These are phyloP conservation scores for Clunio marinus DNA, from an alignment of 2,888 invertebrate species.

Conservation along the genomic window DNA sequence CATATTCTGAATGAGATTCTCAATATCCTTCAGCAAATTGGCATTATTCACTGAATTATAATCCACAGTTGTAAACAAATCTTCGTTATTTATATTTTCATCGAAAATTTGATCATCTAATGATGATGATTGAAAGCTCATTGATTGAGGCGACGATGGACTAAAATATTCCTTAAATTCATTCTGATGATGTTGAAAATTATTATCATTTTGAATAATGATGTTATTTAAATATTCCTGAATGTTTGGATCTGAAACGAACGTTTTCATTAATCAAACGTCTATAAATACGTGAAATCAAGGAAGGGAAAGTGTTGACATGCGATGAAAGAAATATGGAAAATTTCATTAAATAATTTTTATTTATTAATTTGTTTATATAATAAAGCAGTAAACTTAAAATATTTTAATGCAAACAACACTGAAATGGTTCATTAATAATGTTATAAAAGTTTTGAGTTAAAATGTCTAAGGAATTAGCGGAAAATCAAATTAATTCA, in stretches of 20 bases:
- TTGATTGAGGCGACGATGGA: constrained; percentile 28
- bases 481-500: no score
- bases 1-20: constrained; percentile 51
- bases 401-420: not conserved
- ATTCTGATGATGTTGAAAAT: no score
- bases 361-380: not conserved
- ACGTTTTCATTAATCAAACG: no score
- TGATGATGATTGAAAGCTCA: constrained; percentile 33
- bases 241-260: constrained; percentile 15
- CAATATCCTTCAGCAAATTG: constrained; percentile 50
- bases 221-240: constrained; percentile 35
- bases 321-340: not conserved
- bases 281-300: no score
- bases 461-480: no score
- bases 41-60: constrained; percentile 42
- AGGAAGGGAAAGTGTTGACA: no score
- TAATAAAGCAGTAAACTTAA: no score
- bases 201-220: constrained; percentile 1
- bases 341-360: not conserved
- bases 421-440: no score
- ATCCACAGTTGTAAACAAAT: not conserved
- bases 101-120: constrained; percentile 28
- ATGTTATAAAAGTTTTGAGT: no score
- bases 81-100: constrained; percentile 1
- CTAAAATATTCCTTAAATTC: constrained; percentile 23